phyloP scores from a whole-genome alignment of 2,888 invertebrate species.

The Trypoxylon attenuatum region DNA sequence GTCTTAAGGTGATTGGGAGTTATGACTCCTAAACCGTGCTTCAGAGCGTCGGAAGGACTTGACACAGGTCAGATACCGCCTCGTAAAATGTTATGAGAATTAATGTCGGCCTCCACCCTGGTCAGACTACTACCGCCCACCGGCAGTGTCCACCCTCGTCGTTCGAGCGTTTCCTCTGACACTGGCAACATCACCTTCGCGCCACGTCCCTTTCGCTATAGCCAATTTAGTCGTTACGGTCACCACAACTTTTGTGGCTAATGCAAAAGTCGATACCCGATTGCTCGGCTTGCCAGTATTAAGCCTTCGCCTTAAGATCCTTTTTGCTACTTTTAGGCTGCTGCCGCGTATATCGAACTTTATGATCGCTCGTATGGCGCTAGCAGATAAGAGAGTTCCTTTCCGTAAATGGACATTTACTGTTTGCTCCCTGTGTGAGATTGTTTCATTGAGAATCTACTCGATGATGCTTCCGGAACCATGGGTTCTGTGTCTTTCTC shows the following conservation, averaged over 20 bases:
- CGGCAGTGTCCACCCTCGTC: constrained; percentile 33
- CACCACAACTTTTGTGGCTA: constrained; percentile 70
- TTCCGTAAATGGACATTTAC: too few relatives aligned
- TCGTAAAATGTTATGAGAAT: constrained; percentile 75
- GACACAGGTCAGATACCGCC: constrained; percentile 73
- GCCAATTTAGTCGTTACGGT: constrained; percentile 70
- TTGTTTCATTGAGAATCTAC: too few relatives aligned
- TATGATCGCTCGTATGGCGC: constrained; percentile 31
- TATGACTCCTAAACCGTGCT: constrained; percentile 73
- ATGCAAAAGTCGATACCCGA: constrained; percentile 73
- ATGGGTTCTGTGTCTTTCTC: too few relatives aligned
- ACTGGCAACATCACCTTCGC: constrained; percentile 37
- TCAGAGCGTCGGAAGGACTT: constrained; percentile 68
- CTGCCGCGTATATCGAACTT: constrained; percentile 24
- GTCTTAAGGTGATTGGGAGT: constrained; percentile 74
- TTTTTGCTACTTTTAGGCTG: constrained; percentile 24
- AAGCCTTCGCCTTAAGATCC: constrained; percentile 49
- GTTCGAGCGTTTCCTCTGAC: constrained; percentile 33
- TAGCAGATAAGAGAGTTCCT: not conserved
- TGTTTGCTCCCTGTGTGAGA: too few relatives aligned
- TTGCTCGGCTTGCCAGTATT: constrained; percentile 57
- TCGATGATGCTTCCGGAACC: too few relatives aligned
- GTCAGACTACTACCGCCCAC: constrained; percentile 21
- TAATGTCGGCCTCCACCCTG: constrained; percentile 65
- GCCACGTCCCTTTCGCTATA: constrained; percentile 55